Percentiles rank a stretch among this genome's conserved stretches.
Conservation (phyloP, 2,888 invertebrate species). For the Calliphora vomitoria region DNA sequence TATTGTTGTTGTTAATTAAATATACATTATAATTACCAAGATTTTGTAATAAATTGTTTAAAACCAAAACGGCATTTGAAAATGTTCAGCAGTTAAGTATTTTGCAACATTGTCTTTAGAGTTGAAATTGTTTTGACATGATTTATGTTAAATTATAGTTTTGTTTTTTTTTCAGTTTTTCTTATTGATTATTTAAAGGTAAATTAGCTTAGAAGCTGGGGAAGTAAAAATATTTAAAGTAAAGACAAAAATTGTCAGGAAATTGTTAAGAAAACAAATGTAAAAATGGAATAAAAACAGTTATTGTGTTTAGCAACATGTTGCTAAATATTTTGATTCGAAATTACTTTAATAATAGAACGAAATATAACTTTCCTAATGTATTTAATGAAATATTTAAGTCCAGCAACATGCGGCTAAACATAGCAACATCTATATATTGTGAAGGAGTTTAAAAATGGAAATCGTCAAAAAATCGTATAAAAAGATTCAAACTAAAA, state of each 20-base stretch:
- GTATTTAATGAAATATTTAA: too few relatives aligned
- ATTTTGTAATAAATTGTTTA: constrained; percentile 61
- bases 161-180: constrained; percentile 1
- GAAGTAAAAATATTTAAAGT: neutral
- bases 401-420: neutral
- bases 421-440: neutral
- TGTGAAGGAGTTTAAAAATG: neutral
- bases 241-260: too few relatives aligned
- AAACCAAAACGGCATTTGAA: constrained; percentile 1
- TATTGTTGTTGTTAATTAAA: constrained; percentile 62
- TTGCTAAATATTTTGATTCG: neutral
- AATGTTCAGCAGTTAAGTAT: constrained; percentile 20
- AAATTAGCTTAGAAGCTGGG: neutral
- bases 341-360: too few relatives aligned
- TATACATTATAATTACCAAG: constrained; percentile 59
- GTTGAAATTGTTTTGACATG: constrained; percentile 68
- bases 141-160: constrained; percentile 63
- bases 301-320: neutral
- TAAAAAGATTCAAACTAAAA: too few relatives aligned
- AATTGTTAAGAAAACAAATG: too few relatives aligned
- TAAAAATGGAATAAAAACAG: too few relatives aligned
- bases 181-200: constrained; percentile 42
- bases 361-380: too few relatives aligned
- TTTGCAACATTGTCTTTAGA: constrained; percentile 53
- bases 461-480: too few relatives aligned